These are phyloP conservation scores for Tachycineta bicolor DNA, from an alignment of 2,113 vertebrate species.

Conservation along the genomic window DNA sequence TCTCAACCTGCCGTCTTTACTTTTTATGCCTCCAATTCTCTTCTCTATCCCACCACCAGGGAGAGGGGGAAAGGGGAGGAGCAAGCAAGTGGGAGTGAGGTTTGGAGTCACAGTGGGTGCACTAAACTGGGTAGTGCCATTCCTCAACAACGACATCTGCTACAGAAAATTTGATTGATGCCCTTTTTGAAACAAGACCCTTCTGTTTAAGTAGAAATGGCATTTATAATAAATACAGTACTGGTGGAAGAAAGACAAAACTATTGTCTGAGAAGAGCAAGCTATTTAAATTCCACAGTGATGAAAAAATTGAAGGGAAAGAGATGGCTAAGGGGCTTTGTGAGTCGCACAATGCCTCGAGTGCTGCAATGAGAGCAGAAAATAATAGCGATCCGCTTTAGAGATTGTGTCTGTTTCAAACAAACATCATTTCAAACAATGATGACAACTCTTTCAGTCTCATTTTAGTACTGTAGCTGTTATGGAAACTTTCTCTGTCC, in stretches of 20 bases:
- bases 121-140: not conserved
- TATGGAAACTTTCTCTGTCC: conserved; percentile 49
- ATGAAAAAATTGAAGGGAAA: conserved; percentile 32
- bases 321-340: conserved; percentile 42
- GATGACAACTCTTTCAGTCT: conserved; percentile 21
- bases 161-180: not conserved
- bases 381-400: conserved; percentile 32
- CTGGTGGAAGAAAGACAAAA: conserved; percentile 38
- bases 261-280: conserved; percentile 37
- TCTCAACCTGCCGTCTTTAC: not conserved
- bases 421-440: not conserved
- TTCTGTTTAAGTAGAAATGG: conserved; percentile 31
- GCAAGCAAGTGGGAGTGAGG: not conserved
- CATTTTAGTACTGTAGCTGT: conserved; percentile 10
- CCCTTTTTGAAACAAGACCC: not conserved
- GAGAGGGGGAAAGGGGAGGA: not conserved
- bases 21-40: not conserved
- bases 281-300: conserved; percentile 42
- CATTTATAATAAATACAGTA: conserved; percentile 13
- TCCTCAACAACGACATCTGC: not conserved
- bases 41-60: not conserved
- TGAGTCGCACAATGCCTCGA: not conserved
- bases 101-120: not conserved
- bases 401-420: conserved; percentile 8
- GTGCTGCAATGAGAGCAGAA: not conserved